A percentile compares a stretch with the other conserved stretches of the same genome.
phyloP scores from a whole-genome alignment of 2,888 invertebrate genomes.

The Erebia epiphron region DNA sequence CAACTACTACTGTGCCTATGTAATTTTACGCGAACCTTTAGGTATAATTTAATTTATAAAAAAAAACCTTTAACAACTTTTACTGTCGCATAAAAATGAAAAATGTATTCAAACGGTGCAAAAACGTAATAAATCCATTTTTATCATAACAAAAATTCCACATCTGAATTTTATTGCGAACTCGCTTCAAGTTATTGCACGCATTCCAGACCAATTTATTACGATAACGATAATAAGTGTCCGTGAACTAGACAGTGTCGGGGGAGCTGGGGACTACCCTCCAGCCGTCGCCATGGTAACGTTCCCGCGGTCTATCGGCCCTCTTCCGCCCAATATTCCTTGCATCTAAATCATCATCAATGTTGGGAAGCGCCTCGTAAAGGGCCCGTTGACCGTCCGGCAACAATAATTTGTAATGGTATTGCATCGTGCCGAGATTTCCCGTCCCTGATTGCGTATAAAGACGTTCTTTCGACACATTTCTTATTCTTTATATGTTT shows the following conservation, averaged over 20 bases:
- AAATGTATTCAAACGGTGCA: slow-evolving; percentile 37
- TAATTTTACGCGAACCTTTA: too few relatives aligned
- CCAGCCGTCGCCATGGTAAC: slow-evolving; percentile 64
- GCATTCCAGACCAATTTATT: slow-evolving; percentile 79
- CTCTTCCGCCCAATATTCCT: slow-evolving; percentile 71
- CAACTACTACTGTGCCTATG: too few relatives aligned
- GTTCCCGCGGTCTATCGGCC: slow-evolving; percentile 63
- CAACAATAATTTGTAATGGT: slow-evolving; percentile 61
- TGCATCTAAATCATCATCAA: slow-evolving; percentile 82
- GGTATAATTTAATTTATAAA: not conserved
- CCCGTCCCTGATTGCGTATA: slow-evolving; percentile 44
- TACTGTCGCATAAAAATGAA: slow-evolving; percentile 30
- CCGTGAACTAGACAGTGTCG: slow-evolving; percentile 70
- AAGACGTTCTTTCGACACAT: slow-evolving; percentile 48
- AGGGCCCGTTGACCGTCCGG: slow-evolving; percentile 72
- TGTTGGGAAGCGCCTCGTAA: slow-evolving; percentile 72
- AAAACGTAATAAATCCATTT: slow-evolving; percentile 42
- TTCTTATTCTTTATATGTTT: slow-evolving; percentile 46
- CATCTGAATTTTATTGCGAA: slow-evolving; percentile 66
- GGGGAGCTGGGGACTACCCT: slow-evolving; percentile 55
- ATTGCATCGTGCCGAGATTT: slow-evolving; percentile 51
- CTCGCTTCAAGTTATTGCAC: slow-evolving; percentile 67
- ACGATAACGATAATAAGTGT: slow-evolving; percentile 79
- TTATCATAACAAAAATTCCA: slow-evolving; percentile 44
- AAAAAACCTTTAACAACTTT: slow-evolving; percentile 23